phyloP scores from a whole-genome alignment of 1,140 invertebrate species.

The Arctopsyche grandis region DNA sequence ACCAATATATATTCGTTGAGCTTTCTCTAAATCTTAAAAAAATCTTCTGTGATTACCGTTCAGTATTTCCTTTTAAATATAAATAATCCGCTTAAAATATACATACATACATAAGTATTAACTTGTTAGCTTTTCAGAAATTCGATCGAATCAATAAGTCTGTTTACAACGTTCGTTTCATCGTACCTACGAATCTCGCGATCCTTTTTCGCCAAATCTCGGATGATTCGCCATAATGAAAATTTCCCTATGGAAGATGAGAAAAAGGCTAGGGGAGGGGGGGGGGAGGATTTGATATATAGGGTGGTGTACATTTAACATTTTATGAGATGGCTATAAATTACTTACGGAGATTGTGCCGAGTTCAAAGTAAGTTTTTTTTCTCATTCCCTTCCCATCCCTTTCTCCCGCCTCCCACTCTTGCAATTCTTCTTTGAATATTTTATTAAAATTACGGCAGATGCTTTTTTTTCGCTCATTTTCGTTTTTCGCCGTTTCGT shows the following conservation, averaged over 20 bases:
- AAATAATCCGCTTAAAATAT: too few species aligned
- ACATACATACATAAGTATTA: too few species aligned
- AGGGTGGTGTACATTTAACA: conserved; percentile 30
- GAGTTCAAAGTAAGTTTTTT: conserved; percentile 36
- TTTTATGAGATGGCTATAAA: conserved; percentile 42
- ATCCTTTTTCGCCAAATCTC: conserved; percentile 1
- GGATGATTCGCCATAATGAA: conserved; percentile 38
- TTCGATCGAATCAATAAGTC: neutral
- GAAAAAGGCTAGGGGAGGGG: neutral
- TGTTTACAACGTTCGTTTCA: neutral
- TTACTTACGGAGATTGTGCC: conserved; percentile 32
- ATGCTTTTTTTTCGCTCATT: conserved; percentile 17
- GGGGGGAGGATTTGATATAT: neutral
- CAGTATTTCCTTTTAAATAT: too few species aligned
- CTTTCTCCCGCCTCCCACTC: neutral
- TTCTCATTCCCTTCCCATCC: neutral
- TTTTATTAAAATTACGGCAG: conserved; percentile 34
- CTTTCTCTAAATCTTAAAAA: too few species aligned
- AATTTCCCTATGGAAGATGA: conserved; percentile 17
- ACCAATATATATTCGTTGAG: too few species aligned
- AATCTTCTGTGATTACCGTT: too few species aligned
- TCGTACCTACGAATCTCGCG: neutral
- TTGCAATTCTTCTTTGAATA: conserved; percentile 7
- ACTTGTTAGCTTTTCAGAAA: too few species aligned
- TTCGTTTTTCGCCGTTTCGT: neutral